Base-by-base conservation (phyloP, 2,113 vertebrate species). In the Vulpes lagopus region DNA sequence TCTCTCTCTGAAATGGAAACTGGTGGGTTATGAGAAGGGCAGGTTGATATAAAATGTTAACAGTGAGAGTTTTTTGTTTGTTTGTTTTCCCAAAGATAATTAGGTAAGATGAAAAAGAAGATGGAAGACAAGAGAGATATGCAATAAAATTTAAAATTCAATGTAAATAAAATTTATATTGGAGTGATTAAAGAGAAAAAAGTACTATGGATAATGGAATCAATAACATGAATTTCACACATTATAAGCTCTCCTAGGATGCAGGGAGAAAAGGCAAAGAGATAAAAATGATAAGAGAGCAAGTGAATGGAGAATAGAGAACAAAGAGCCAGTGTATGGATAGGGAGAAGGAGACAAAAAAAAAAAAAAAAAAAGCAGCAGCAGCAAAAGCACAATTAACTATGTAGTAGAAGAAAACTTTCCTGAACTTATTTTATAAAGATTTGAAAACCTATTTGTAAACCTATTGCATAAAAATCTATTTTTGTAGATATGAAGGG, bases 71-170 rank as follows among this genome's bases (percentile, higher is more conserved):
- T 51, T 89, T 78, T 76, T 53, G 2, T 49, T 74, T 69, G 32
- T 55, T 55, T 73, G 43, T 43, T 89, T 30, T 9, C 0, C 3
- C 14, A 69, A 76, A 49, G 27, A 59, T 69, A 17, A 65, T 22
- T 49, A 22, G 27, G 7, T 59, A 60, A 38, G n/a, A 89, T 76
- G 30, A 84, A 92, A 96, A 82, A 32, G 73, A 96, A 94, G 43
- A 38, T 82, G 51, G n/a, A 94, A 87, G n/a, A 87, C 51, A 78
- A 22, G 91, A 89, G 51, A 90, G n/a, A 43, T 7, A 4, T 35
- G 1, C 1, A 57, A 90, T 62, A 73, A 19, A 93, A 49, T 80
- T 85, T 81, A 55, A 88, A 96, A 51, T 65, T 12, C 25, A 38
- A 35, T 76, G 10, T 64, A 35, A 96, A 76, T 49, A 57, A 88